Percentiles rank a stretch among this genome's conserved stretches.
These are phyloP conservation scores for Troglohyphantes excavatus DNA, from an alignment of 2,888 invertebrate species.

Conservation along the genomic window DNA sequence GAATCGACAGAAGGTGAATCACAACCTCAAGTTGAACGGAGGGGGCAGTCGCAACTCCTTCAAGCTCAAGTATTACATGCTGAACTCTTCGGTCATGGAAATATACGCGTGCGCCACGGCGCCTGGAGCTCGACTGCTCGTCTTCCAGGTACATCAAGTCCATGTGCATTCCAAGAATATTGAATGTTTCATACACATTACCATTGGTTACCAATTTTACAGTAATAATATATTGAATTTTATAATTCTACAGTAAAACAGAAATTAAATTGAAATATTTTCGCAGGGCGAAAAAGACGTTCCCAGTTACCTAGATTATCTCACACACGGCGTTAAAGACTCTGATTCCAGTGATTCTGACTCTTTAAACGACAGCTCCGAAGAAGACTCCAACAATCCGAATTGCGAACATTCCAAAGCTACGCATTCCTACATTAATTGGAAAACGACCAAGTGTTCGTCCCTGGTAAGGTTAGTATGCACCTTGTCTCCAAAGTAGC, in stretches of 20 bases:
- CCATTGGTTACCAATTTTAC: too few species aligned
- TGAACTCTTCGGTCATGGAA: constrained; percentile 50
- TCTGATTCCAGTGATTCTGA: constrained; percentile 22
- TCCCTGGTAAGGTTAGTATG: constrained; percentile 28
- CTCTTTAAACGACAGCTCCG: constrained; percentile 21
- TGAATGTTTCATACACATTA: too few species aligned
- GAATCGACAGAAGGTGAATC: constrained; percentile 38
- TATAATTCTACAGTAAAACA: too few species aligned
- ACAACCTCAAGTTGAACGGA: constrained; percentile 33
- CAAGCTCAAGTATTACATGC: constrained; percentile 62
- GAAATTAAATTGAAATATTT: background rate
- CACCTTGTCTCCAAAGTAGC: background rate
- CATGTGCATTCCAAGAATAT: too few species aligned
- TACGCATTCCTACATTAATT: background rate
- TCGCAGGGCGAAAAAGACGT: constrained; percentile 44
- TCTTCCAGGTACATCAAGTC: constrained; percentile 53
- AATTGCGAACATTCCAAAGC: background rate
- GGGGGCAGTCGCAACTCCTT: constrained; percentile 19
- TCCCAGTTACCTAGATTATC: constrained; percentile 9
- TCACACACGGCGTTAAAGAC: background rate
- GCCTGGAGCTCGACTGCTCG: constrained; percentile 11
- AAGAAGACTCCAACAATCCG: constrained; percentile 36
- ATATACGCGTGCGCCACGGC: constrained; percentile 42
- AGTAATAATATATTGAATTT: too few species aligned
- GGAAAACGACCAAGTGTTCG: background rate